Percentiles rank a stretch among this genome's conserved stretches.
Conservation (phyloP, 30 jellyfish, hydroid and myxozoan species). For the Aurelia coerulea region DNA sequence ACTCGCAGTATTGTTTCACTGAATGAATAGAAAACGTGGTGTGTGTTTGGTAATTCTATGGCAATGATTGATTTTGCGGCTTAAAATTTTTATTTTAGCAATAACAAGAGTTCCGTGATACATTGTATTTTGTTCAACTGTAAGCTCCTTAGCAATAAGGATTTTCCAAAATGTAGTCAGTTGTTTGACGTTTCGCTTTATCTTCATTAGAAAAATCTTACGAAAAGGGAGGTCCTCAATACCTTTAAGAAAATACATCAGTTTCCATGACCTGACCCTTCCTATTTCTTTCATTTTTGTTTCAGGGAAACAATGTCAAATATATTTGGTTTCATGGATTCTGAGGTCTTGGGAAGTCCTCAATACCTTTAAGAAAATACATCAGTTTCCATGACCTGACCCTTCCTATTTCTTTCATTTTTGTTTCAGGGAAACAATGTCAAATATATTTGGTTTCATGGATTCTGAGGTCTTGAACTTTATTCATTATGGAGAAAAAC, state of each 20-base stretch:
- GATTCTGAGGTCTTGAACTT: conserved; percentile 78
- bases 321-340: conserved; percentile 80
- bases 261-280: conserved; percentile 8
- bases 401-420: neutral
- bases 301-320: conserved; percentile 87
- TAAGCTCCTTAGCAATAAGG: no score
- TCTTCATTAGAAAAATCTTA: no score
- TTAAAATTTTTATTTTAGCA: no score
- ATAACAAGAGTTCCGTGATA: no score
- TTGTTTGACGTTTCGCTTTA: no score
- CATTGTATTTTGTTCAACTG: no score
- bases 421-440: conserved; percentile 82
- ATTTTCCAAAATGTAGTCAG: no score
- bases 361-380: no score
- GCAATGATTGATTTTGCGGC: neutral
- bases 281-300: neutral
- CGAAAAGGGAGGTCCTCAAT: no score
- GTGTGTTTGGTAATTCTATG: no score
- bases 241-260: neutral
- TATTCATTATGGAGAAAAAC: conserved; percentile 85
- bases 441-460: conserved; percentile 76
- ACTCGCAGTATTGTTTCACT: no score
- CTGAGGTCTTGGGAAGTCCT: conserved; percentile 76
- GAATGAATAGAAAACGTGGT: no score
- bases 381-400: neutral